Conservation (phyloP, 2,113 vertebrate genomes). For the Halichoerus grypus region DNA sequence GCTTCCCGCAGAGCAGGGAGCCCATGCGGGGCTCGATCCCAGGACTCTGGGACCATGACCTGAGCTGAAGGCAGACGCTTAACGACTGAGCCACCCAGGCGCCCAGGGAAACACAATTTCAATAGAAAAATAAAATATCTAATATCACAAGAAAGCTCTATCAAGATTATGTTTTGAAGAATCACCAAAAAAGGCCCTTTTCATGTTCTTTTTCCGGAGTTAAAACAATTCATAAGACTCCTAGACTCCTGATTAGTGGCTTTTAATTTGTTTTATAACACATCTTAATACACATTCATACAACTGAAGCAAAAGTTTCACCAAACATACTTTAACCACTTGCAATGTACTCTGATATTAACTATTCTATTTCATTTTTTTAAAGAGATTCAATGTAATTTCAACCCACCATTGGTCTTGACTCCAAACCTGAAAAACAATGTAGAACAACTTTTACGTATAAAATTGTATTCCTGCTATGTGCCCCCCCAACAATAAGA, state of each 20-base stretch:
- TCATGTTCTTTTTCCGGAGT: not conserved
- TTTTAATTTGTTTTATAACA: not conserved
- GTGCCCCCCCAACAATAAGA: not conserved
- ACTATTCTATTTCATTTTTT: not conserved
- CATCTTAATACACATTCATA: not conserved
- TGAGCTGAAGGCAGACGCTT: too few species aligned
- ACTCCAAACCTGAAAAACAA: slow-evolving; percentile 9
- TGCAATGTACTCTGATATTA: not conserved
- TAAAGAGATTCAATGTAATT: not conserved
- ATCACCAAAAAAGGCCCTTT: not conserved
- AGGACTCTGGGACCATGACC: too few species aligned
- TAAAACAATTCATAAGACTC: slow-evolving; percentile 8
- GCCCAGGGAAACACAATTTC: not conserved
- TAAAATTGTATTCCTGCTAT: slow-evolving; percentile 29
- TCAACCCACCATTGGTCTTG: not conserved
- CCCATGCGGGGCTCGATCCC: too few species aligned
- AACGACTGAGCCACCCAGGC: too few species aligned
- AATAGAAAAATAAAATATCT: not conserved
- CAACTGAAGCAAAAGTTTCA: slow-evolving; percentile 47
- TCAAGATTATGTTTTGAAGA: slow-evolving; percentile 33
- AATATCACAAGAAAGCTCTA: not conserved
- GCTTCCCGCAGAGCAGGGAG: too few species aligned
- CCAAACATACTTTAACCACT: not conserved
- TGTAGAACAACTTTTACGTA: slow-evolving; percentile 47
- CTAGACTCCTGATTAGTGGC: not conserved